These are phyloP conservation scores for Brachionus rotundiformis DNA, from an alignment of 1,140 invertebrate genomes.

Conservation along the genomic window DNA sequence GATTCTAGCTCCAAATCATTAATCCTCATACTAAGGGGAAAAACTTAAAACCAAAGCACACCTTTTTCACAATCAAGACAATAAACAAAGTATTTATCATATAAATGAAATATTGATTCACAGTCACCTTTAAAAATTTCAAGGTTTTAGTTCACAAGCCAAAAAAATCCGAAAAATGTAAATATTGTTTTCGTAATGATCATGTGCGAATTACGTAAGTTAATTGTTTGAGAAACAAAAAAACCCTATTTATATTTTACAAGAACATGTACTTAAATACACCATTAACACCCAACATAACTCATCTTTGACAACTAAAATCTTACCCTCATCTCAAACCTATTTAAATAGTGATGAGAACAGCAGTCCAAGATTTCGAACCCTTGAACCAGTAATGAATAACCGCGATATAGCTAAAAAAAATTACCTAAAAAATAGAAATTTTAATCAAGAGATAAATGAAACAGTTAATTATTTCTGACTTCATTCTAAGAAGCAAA, in stretches of 20 bases:
- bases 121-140: neutral
- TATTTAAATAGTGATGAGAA: neutral
- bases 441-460: neutral
- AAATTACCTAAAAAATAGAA: neutral
- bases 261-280: neutral
- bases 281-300: constrained; percentile 19
- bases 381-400: neutral
- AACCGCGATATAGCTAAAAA: neutral
- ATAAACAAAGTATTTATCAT: neutral
- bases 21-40: neutral
- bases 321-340: neutral
- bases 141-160: neutral
- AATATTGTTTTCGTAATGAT: neutral
- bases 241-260: neutral
- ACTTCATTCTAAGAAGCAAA: neutral
- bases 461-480: neutral
- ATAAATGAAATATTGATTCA: neutral
- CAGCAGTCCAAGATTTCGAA: neutral
- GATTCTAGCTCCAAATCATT: neutral
- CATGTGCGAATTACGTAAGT: neutral
- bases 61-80: neutral
- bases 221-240: neutral
- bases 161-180: neutral
- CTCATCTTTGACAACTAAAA: neutral
- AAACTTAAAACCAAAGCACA: constrained; percentile 7